Percentiles rank a stretch among this genome's conserved stretches.
These are phyloP conservation scores for Lamprotornis superbus DNA, from an alignment of 2,113 vertebrate species.

Conservation along the genomic window DNA sequence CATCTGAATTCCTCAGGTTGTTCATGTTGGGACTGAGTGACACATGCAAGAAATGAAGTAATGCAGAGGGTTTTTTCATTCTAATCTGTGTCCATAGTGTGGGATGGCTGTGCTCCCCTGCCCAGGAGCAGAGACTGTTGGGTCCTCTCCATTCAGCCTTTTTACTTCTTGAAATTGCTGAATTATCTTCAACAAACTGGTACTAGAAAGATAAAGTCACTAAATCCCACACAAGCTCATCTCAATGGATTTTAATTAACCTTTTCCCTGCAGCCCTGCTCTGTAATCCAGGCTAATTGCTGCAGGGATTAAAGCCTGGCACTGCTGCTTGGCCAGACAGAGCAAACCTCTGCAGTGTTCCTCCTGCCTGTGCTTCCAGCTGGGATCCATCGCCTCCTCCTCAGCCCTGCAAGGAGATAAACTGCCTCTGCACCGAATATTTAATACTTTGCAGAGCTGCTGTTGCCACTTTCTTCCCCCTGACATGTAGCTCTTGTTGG, in stretches of 20 bases:
- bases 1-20: fast-evolving
- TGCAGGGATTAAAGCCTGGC: constrained; percentile 17
- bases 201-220: constrained; percentile 12
- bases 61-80: not conserved
- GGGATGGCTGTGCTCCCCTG: not conserved
- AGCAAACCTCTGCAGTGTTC: fast-evolving
- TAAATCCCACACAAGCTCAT: constrained; percentile 32
- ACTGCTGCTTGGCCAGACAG: not conserved
- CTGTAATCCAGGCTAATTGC: constrained; percentile 47
- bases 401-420: constrained; percentile 29
- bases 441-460: constrained; percentile 5
- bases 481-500: not conserved
- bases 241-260: constrained; percentile 25
- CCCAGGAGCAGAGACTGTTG: not conserved
- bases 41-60: fast-evolving
- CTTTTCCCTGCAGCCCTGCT: constrained; percentile 6
- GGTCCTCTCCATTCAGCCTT: not conserved
- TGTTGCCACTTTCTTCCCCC: not conserved
- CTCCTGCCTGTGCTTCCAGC: constrained; percentile 22
- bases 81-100: fast-evolving
- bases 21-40: not conserved
- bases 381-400: constrained; percentile 50
- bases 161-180: not conserved
- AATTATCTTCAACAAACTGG: not conserved
- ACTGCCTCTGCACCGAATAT: not conserved